A percentile compares a stretch with the other conserved stretches of the same genome.
Evolutionary conservation across 2,113 vertebrate genomes (phyloP).

Genomic region (Mesembrinibis cayennensis): DNA sequence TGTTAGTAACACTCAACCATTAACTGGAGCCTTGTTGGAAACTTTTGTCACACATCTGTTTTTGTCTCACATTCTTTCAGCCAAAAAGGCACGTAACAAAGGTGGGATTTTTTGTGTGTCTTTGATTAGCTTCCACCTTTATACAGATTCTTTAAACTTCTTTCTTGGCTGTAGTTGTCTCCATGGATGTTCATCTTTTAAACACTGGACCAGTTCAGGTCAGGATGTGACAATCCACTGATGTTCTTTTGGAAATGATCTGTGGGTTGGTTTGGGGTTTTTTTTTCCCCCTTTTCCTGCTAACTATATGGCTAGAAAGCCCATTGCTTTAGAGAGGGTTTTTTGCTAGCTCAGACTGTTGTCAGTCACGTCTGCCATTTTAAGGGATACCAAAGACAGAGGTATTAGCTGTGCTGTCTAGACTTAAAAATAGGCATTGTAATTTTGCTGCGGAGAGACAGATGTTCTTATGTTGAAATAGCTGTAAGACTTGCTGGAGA

Average conservation of each 20-base stretch:
- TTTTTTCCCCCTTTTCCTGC: neutral
- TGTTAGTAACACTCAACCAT: neutral
- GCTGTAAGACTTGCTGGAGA: neutral
- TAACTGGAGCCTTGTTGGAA: neutral
- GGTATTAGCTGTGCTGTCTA: neutral
- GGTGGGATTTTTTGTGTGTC: neutral
- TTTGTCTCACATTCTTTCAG: neutral
- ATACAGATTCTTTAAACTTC: neutral
- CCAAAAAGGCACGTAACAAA: neutral
- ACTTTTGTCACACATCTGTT: neutral
- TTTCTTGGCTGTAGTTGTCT: neutral
- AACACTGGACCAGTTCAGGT: neutral
- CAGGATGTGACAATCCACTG: neutral
- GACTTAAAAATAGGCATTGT: neutral
- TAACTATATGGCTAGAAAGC: neutral
- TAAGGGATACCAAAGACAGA: neutral
- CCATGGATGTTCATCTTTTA: neutral
- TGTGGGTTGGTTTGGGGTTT: neutral
- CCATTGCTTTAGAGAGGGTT: neutral
- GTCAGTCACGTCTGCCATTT: neutral
- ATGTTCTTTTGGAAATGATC: neutral
- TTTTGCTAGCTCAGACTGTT: neutral
- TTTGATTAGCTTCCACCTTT: neutral
- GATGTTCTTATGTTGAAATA: neutral
- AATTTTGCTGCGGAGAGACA: neutral